These are phyloP conservation scores for Decapterus maruadsi DNA, from an alignment of 2,797 vertebrate species.

Conservation along the genomic window DNA sequence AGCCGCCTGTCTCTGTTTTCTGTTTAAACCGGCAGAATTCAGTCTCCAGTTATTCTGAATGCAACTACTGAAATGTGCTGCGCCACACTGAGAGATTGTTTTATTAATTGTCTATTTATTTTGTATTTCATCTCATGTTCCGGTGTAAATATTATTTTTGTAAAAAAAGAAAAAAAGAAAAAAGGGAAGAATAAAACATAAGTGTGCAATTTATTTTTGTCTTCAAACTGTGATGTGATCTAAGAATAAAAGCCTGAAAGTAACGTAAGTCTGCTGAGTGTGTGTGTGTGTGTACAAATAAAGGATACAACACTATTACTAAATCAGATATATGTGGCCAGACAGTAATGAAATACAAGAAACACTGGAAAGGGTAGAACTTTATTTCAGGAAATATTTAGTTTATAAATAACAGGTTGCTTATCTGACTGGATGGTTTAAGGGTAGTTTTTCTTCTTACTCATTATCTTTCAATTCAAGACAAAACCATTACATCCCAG, in stretches of 20 bases:
- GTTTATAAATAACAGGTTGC: background rate
- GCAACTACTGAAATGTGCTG: constrained; percentile 31
- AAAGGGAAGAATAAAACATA: constrained; percentile 44
- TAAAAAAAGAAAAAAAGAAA: constrained; percentile 60
- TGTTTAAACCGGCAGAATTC: constrained; percentile 11
- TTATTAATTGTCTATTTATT: constrained; percentile 85
- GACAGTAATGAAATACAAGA: background rate
- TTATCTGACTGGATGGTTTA: too few species aligned
- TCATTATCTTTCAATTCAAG: background rate
- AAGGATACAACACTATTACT: too few species aligned
- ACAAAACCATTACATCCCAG: background rate
- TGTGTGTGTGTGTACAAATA: background rate
- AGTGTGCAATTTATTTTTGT: constrained; percentile 74
- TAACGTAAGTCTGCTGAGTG: background rate
- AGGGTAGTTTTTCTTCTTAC: background rate
- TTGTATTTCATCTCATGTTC: constrained; percentile 70
- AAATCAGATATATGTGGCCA: too few species aligned
- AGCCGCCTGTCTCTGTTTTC: constrained; percentile 14
- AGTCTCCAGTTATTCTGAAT: constrained; percentile 14
- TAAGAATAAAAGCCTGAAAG: constrained; percentile 72
- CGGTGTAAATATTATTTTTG: constrained; percentile 83
- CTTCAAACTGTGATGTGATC: constrained; percentile 70
- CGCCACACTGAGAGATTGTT: constrained; percentile 35
- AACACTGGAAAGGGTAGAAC: background rate
- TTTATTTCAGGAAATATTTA: background rate